Evolutionary conservation across 1,140 invertebrate species (phyloP).

Genomic region (Chironomus tepperi): DNA sequence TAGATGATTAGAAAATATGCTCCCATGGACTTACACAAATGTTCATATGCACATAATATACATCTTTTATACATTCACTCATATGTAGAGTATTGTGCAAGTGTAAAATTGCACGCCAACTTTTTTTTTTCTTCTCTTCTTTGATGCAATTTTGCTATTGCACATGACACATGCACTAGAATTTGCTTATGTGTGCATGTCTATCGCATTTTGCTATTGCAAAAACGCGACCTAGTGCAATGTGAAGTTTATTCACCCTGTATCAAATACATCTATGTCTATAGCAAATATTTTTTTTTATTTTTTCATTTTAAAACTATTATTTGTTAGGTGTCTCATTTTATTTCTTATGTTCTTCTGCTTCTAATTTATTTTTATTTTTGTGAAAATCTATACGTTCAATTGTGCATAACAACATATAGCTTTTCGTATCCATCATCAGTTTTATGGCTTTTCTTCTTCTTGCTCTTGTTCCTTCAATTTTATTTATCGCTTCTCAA

Average conservation of each 20-base stretch:
- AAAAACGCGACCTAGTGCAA: constrained; percentile 20
- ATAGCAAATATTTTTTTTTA: too few relatives aligned
- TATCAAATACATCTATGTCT: not conserved
- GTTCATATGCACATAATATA: not conserved
- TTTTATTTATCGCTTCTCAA: not conserved
- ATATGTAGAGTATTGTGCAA: not conserved
- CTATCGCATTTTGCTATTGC: constrained; percentile 11
- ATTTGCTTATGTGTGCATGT: constrained; percentile 15
- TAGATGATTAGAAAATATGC: not conserved
- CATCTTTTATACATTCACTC: too few relatives aligned
- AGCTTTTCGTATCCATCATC: too few relatives aligned
- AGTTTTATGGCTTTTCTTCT: too few relatives aligned
- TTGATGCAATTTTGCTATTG: constrained; percentile 6
- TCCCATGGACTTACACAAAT: not conserved
- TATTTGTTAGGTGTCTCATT: not conserved
- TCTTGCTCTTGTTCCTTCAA: too few relatives aligned
- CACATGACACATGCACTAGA: constrained; percentile 19
- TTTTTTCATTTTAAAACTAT: not conserved
- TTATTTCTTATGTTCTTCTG: not conserved
- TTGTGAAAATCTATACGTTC: too few relatives aligned
- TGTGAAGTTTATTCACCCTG: constrained; percentile 16
- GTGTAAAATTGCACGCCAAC: constrained; percentile 6
- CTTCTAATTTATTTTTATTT: not conserved
- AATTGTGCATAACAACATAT: too few relatives aligned
- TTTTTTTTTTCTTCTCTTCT: not conserved